These are phyloP conservation scores for Cotesia glomerata DNA, from an alignment of 1,140 invertebrate species.

Conservation along the genomic window DNA sequence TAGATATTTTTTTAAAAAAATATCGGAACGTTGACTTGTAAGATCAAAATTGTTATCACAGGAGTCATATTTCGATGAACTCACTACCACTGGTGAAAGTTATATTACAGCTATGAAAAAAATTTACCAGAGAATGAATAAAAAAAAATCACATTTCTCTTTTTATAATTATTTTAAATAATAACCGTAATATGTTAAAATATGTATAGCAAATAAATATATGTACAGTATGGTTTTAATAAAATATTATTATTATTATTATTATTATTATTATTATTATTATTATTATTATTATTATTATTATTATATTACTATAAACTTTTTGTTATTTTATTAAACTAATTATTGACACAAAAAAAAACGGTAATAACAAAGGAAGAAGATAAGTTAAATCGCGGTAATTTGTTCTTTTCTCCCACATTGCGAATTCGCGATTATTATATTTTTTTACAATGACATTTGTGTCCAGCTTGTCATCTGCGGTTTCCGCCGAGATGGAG, in stretches of 20 bases:
- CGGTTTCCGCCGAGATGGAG: conserved; percentile 15
- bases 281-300: no score
- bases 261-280: no score
- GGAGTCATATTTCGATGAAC: conserved; percentile 4
- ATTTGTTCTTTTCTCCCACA: not conserved
- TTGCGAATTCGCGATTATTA: conserved; percentile 4
- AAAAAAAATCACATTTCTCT: not conserved
- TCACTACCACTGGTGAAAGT: conserved; percentile 15
- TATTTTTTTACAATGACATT: conserved; percentile 10
- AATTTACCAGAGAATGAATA: not conserved
- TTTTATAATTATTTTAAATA: not conserved
- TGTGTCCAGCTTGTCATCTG: conserved; percentile 5
- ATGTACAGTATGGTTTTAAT: no score
- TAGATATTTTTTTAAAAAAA: not conserved
- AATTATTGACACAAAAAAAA: not conserved
- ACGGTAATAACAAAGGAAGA: not conserved
- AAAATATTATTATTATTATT: no score
- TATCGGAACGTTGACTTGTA: not conserved
- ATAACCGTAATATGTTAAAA: no score
- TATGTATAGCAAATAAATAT: no score
- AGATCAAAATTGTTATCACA: conserved; percentile 1
- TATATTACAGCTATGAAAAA: not conserved
- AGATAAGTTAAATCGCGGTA: not conserved
- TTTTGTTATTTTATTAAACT: no score
- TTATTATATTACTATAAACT: no score